Evolutionary conservation across 2,113 vertebrate species (phyloP).

Genomic region (Grus americana): DNA sequence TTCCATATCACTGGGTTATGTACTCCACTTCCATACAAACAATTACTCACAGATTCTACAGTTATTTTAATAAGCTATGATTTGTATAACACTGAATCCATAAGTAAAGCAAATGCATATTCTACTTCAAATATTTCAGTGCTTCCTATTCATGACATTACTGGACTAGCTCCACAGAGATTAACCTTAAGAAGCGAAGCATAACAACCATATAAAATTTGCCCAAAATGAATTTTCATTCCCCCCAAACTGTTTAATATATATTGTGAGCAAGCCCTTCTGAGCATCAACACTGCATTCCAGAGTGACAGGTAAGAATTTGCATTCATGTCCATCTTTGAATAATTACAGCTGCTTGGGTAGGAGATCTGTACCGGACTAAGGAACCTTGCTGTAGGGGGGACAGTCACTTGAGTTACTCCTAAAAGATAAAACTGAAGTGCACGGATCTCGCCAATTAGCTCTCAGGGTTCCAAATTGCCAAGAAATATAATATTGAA

Average conservation of each 20-base stretch:
- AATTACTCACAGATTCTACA: conserved; percentile 51
- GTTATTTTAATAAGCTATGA: conserved; percentile 46
- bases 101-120: conserved; percentile 32
- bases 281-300: conserved; percentile 51
- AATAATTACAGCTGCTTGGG: conserved; percentile 62
- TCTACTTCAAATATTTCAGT: conserved; percentile 42
- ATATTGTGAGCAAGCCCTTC: conserved; percentile 18
- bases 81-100: conserved; percentile 4
- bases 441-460: neutral
- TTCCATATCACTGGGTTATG: neutral
- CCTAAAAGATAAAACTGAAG: neutral
- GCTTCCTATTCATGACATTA: conserved; percentile 9
- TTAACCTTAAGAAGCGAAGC: conserved; percentile 8
- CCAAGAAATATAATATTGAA: neutral
- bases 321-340: conserved; percentile 56
- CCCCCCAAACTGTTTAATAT: conserved; percentile 31
- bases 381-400: neutral
- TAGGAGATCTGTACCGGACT: neutral
- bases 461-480: neutral
- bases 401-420: neutral
- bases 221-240: conserved; percentile 48
- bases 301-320: conserved; percentile 46
- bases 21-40: conserved; percentile 25
- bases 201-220: conserved; percentile 34
- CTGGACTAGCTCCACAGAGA: conserved; percentile 27